Evolutionary conservation across 2,888 invertebrate genomes (phyloP).

Genomic region (Taphrorychus bicolor): DNA sequence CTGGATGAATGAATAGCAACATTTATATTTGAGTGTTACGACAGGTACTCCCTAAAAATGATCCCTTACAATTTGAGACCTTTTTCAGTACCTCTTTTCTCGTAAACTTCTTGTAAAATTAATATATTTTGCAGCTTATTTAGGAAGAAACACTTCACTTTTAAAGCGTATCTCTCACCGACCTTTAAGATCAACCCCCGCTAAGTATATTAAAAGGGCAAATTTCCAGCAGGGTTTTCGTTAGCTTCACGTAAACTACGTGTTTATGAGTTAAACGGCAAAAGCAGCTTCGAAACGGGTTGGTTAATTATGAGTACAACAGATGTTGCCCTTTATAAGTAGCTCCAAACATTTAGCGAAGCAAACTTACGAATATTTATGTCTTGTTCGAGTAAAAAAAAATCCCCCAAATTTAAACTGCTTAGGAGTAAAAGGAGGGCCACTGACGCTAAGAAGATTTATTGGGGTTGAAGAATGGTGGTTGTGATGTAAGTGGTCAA

Average conservation of each 20-base stretch:
- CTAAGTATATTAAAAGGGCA: background rate
- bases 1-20: too few species aligned
- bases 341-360: background rate
- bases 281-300: background rate
- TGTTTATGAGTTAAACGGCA: conserved; percentile 1
- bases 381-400: background rate
- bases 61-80: too few species aligned
- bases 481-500: background rate
- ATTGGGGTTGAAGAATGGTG: background rate
- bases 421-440: background rate
- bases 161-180: too few species aligned
- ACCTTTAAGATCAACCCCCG: too few species aligned
- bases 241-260: background rate
- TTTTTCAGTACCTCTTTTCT: too few species aligned
- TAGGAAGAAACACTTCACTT: too few species aligned
- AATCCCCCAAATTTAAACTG: background rate
- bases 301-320: background rate
- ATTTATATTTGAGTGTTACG: too few species aligned
- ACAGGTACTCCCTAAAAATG: too few species aligned
- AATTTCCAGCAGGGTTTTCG: background rate
- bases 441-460: background rate
- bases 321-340: conserved; percentile 1
- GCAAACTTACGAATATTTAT: background rate
- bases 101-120: too few species aligned
- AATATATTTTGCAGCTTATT: too few species aligned